Evolutionary conservation across 2,888 invertebrate species (phyloP), one percentile per base, ranked within the genome.

Genomic region (Acrobasis suavella): DNA sequence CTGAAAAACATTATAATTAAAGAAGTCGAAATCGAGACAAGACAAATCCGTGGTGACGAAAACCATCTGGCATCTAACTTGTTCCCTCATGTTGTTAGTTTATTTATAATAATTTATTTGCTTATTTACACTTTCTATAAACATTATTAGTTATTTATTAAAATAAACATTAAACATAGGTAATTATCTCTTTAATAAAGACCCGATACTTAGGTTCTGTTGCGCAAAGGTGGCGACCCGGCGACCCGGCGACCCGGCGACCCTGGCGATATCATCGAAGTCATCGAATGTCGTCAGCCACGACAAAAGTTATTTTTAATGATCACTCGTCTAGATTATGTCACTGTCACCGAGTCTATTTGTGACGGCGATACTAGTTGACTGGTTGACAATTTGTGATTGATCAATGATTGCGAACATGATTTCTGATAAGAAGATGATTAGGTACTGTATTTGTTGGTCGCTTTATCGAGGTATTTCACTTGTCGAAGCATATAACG

Each of bases 241-340:
- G 15, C 42, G 42, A 56, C 56, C 56, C 42, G 56, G n/a, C 42
- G 56, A 56, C 56, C 56, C 14, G 46, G 15, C 42, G 42, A 56
- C 56, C 56, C 42, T 56, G 56, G n/a, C 42, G 56, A 56, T 56
- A 56, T 42, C 22, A 22, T n/a, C n/a, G 10, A 56, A 56, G 56
- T 42, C 17, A 56, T 56, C 56, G 56, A 42, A 56, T 56, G 16
- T 56, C 56, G 46, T 42, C 56, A 22, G 17, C 17, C 55, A 39
- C 55, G n/a, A 56, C 56, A 14, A 15, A 17, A 14, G 42, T 51
- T 32, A 16, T 32, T 51, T 51, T 22, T 46, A 46, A 14, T 54
- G 37, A 54, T 17, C 12, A 9, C 16, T 42, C 1, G 15, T 55
- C 39, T 56, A 56, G 56, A 56, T 56, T 12, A 56, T 17, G 42